phyloP scores from a whole-genome alignment of 1,140 invertebrate species.

The Odontomachus brunneus region DNA sequence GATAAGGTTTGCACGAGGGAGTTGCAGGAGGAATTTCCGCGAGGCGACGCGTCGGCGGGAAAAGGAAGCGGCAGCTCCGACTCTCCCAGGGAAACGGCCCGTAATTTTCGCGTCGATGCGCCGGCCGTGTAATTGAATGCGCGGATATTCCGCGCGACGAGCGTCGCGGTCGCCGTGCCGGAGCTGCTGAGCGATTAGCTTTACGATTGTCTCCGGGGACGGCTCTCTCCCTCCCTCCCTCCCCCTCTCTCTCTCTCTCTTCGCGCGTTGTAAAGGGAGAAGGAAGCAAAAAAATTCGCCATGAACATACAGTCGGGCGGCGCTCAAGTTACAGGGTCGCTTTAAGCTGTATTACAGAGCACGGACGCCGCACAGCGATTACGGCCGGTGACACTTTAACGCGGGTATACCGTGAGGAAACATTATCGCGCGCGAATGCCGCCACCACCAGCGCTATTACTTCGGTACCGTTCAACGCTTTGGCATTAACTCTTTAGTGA shows the following conservation, averaged over 20 bases:
- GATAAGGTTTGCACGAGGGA: too few species aligned
- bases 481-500: slow-evolving; percentile 31
- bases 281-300: neutral
- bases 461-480: slow-evolving; percentile 29
- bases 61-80: too few species aligned
- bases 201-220: slow-evolving; percentile 47
- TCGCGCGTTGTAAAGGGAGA: too few species aligned
- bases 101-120: slow-evolving; percentile 21
- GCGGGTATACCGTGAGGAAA: slow-evolving; percentile 1
- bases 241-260: too few species aligned
- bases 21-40: too few species aligned
- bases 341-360: slow-evolving; percentile 42
- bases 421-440: slow-evolving; percentile 6
- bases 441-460: slow-evolving; percentile 10
- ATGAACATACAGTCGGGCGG: too few species aligned
- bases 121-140: slow-evolving; percentile 55
- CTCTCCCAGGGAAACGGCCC: too few species aligned
- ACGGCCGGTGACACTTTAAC: slow-evolving; percentile 36
- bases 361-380: neutral
- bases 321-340: slow-evolving; percentile 25
- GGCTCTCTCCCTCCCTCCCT: too few species aligned
- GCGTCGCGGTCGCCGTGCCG: neutral
- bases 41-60: too few species aligned
- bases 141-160: neutral
- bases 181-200: slow-evolving; percentile 46